Percentiles rank a stretch among this genome's conserved stretches.
Evolutionary conservation across 2,797 vertebrate genomes (phyloP).

Genomic region (Lagorchestes hirsutus): DNA sequence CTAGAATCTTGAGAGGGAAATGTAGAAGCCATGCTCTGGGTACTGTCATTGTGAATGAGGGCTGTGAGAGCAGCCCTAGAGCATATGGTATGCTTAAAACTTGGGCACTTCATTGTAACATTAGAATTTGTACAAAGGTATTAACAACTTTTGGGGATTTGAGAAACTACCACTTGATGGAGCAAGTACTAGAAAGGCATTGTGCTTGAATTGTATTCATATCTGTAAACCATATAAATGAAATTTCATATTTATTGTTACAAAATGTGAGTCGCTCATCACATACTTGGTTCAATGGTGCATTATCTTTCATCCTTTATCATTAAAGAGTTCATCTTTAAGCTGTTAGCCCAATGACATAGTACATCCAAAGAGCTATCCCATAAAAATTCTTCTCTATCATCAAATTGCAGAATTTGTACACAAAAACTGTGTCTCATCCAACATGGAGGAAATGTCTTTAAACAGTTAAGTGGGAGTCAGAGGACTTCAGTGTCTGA

Average conservation of each 20-base stretch:
- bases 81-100: not conserved
- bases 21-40: not conserved
- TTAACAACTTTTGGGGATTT: not conserved
- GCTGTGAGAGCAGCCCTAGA: not conserved
- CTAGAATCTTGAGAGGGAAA: too few relatives aligned
- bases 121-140: not conserved
- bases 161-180: not conserved
- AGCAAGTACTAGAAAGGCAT: not conserved
- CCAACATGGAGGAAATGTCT: not conserved
- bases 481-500: not conserved
- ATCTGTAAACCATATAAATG: not conserved
- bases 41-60: not conserved
- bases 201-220: not conserved
- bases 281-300: not conserved
- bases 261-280: not conserved
- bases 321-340: not conserved
- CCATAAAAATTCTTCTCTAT: not conserved
- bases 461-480: not conserved
- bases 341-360: not conserved
- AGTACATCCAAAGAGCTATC: not conserved
- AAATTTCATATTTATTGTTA: not conserved
- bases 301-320: not conserved
- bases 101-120: not conserved
- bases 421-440: not conserved
- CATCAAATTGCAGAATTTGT: not conserved